phyloP scores from a whole-genome alignment of 2,888 invertebrate species.

The Ectemnius continuus region DNA sequence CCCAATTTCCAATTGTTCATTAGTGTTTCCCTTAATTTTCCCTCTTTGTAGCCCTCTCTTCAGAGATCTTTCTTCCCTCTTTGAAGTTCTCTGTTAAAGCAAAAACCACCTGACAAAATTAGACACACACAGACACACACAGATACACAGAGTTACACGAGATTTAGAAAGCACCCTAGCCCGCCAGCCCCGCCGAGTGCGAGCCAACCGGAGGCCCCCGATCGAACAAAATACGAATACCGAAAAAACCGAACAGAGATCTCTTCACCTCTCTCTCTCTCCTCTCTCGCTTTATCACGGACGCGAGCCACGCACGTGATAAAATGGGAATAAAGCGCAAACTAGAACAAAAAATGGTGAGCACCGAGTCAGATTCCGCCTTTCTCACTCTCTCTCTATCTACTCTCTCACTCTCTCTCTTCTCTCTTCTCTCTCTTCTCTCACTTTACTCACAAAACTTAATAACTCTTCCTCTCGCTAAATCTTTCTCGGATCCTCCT shows the following conservation, averaged over 20 bases:
- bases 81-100: background rate
- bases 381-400: conserved; percentile 57
- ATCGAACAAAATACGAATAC: conserved; percentile 54
- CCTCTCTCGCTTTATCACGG: conserved; percentile 57
- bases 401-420: conserved; percentile 39
- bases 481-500: no score
- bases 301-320: conserved; percentile 53
- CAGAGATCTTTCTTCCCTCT: no score
- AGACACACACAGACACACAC: conserved; percentile 41
- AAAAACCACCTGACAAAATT: background rate
- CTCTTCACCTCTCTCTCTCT: no score
- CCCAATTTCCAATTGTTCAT: no score
- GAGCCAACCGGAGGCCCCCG: conserved; percentile 77
- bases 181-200: conserved; percentile 79
- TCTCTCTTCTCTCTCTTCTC: background rate
- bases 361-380: conserved; percentile 76
- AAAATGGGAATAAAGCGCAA: conserved; percentile 61
- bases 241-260: conserved; percentile 21
- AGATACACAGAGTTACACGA: background rate
- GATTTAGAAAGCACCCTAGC: conserved; percentile 67
- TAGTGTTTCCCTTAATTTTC: no score
- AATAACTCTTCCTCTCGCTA: conserved; percentile 35
- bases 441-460: background rate
- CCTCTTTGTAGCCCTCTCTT: no score
- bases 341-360: conserved; percentile 74